phyloP scores from a whole-genome alignment of 37 sponge, comb jelly and placozoan species.

The Chondrilla cf. caribensis region DNA sequence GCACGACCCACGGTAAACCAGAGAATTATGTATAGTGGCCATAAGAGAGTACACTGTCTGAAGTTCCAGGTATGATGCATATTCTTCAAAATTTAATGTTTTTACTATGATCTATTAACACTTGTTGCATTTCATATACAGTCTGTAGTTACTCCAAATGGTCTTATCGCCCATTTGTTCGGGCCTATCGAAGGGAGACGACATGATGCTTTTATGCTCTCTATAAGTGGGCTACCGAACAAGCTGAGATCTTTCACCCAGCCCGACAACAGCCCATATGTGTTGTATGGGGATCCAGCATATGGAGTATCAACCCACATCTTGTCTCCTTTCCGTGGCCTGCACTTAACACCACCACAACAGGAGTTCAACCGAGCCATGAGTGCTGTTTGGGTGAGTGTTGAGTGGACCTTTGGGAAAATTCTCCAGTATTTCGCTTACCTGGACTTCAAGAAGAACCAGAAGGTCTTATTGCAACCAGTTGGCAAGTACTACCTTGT shows the following conservation, averaged over 20 bases:
- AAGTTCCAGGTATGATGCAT: conserved; percentile 15
- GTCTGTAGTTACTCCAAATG: conserved; percentile 30
- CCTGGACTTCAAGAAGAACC: conserved; percentile 21
- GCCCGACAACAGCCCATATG: not conserved
- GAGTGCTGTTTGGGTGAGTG: conserved; percentile 6
- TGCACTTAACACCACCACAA: not conserved
- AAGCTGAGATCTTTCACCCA: conserved; percentile 4
- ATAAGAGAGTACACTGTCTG: conserved; percentile 7
- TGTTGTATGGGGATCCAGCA: conserved; percentile 11
- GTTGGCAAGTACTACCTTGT: conserved; percentile 8
- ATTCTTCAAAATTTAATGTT: not conserved
- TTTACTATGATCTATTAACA: not conserved
- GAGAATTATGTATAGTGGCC: conserved; percentile 16
- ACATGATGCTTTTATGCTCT: conserved; percentile 20
- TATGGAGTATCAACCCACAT: conserved; percentile 8
- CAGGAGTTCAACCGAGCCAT: conserved; percentile 16
- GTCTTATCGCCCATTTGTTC: conserved; percentile 21
- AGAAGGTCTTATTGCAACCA: conserved; percentile 8
- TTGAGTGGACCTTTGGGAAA: conserved; percentile 16
- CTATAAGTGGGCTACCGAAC: conserved; percentile 4
- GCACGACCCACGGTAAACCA: not conserved
- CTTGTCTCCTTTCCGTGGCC: not conserved
- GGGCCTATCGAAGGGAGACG: conserved; percentile 12
- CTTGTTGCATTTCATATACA: not conserved
- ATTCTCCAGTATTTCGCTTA: conserved; percentile 15